Evolutionary conservation across 2,888 invertebrate species (phyloP).

Genomic region (Thelaira solivaga): DNA sequence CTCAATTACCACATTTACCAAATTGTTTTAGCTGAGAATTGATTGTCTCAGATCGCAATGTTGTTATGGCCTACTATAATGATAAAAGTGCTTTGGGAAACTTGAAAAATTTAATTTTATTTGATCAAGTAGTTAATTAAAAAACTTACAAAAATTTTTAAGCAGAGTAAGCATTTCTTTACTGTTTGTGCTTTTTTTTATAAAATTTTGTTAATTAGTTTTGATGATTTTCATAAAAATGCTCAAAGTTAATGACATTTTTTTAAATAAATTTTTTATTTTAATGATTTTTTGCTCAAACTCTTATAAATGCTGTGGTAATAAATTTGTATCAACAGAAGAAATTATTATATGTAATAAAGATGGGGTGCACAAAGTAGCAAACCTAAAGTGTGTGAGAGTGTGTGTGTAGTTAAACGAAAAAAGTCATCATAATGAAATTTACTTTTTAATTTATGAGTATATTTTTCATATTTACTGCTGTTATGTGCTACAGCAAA

Average conservation of each 20-base stretch:
- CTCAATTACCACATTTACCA: no score
- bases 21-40: no score
- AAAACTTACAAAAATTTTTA: no score
- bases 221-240: background rate
- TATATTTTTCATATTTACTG: conserved; percentile 32
- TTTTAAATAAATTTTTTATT: conserved; percentile 2
- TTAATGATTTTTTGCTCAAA: conserved; percentile 7
- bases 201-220: background rate
- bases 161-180: no score
- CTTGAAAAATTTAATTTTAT: no score
- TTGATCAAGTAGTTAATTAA: no score
- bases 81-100: no score
- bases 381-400: no score
- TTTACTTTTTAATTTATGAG: conserved; percentile 50
- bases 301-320: conserved; percentile 17
- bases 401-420: no score
- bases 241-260: background rate
- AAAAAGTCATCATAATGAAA: conserved; percentile 27
- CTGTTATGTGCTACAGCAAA: conserved; percentile 17
- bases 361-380: background rate
- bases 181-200: background rate
- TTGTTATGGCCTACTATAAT: no score
- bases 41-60: no score
- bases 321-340: background rate
- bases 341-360: background rate